A percentile compares a stretch with the other conserved stretches of the same genome.
Conservation (phyloP, 1,140 invertebrate species). For the Panulirus ornatus region DNA sequence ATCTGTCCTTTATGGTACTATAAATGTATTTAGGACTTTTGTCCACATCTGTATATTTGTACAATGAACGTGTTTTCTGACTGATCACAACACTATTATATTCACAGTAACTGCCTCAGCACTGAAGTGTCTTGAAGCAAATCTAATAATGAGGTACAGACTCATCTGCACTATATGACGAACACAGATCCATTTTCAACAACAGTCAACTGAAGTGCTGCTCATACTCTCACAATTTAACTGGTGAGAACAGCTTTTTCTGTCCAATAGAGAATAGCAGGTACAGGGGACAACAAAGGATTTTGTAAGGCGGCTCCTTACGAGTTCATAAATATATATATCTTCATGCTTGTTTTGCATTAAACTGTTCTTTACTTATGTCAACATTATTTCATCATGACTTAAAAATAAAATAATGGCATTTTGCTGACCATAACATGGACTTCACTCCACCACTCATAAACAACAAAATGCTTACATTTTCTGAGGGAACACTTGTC, state of each 20-base stretch:
- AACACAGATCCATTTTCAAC: slow-evolving; percentile 18
- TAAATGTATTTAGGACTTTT: slow-evolving; percentile 54
- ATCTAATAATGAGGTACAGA: slow-evolving; percentile 47
- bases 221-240: neutral
- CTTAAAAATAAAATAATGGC: slow-evolving; percentile 6
- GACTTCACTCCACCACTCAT: neutral
- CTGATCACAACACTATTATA: slow-evolving; percentile 59
- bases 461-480: slow-evolving; percentile 14
- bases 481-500: neutral
- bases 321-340: slow-evolving; percentile 32
- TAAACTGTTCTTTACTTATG: neutral
- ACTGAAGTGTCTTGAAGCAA: slow-evolving; percentile 59
- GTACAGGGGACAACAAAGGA: slow-evolving; percentile 48
- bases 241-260: neutral
- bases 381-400: neutral
- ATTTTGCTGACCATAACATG: slow-evolving; percentile 20
- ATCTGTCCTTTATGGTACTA: slow-evolving; percentile 45
- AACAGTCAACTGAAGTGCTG: slow-evolving; percentile 1
- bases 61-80: slow-evolving; percentile 68
- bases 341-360: slow-evolving; percentile 6
- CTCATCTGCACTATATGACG: slow-evolving; percentile 11
- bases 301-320: slow-evolving; percentile 11
- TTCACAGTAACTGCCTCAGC: slow-evolving; percentile 39
- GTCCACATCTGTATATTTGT: slow-evolving; percentile 63
- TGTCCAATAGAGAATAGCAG: slow-evolving; percentile 13